Evolutionary conservation across 1,140 invertebrate genomes (phyloP).

Genomic region (Macrobrachium nipponense): DNA sequence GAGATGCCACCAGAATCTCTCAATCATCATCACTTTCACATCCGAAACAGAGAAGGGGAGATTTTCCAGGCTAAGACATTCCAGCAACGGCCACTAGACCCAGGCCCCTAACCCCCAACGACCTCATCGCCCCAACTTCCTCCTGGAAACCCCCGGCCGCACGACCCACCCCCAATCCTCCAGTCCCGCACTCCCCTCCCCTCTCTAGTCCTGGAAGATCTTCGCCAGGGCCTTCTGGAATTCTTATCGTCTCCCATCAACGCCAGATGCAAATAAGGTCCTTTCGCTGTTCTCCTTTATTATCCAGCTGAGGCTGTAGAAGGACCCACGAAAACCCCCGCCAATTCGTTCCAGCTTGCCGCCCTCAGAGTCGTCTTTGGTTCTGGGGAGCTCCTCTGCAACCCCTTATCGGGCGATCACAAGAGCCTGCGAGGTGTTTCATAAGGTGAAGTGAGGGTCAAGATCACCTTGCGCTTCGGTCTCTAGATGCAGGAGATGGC

Average conservation of each 20-base stretch:
- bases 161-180: not conserved
- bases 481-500: too few species aligned
- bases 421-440: too few species aligned
- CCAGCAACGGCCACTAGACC: too few species aligned
- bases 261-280: constrained; percentile 57
- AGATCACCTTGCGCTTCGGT: constrained; percentile 4
- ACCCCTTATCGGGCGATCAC: constrained; percentile 51
- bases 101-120: not conserved
- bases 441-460: constrained; percentile 13
- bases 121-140: constrained; percentile 18
- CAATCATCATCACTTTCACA: too few species aligned
- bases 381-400: constrained; percentile 38
- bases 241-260: constrained; percentile 58
- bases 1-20: too few species aligned
- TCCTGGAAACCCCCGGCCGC: constrained; percentile 21
- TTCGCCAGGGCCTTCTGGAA: constrained; percentile 2
- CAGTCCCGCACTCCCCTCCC: not conserved
- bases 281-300: constrained; percentile 57
- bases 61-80: too few species aligned
- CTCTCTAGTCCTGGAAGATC: constrained; percentile 29
- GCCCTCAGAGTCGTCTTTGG: constrained; percentile 53
- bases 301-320: constrained; percentile 43
- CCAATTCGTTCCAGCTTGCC: constrained; percentile 61
- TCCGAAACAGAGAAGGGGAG: too few species aligned
- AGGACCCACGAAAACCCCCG: constrained; percentile 13